Evolutionary conservation across 2,113 vertebrate species (phyloP).

Genomic region (Mus pahari): DNA sequence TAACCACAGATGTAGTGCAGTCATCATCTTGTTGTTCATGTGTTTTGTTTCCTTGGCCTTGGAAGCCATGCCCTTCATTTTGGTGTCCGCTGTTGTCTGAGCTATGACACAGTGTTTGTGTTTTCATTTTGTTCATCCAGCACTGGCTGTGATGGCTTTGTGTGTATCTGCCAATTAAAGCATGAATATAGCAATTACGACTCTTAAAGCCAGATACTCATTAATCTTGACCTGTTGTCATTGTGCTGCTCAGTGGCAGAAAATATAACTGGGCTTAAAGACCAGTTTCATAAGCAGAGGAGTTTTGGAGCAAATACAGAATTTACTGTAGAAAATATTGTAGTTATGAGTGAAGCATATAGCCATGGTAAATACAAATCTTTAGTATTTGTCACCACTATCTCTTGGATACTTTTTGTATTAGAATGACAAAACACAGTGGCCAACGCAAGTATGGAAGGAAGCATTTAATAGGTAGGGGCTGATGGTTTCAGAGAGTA

Average conservation of each 20-base stretch:
- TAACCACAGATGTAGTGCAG: neutral
- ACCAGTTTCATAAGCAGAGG: constrained; percentile 25
- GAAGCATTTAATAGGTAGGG: neutral
- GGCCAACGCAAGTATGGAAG: neutral
- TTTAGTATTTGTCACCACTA: neutral
- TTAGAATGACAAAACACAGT: neutral
- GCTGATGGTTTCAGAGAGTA: neutral
- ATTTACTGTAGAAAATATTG: neutral
- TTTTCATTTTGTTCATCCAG: neutral
- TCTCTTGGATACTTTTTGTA: neutral
- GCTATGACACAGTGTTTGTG: neutral
- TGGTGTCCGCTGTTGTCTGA: neutral
- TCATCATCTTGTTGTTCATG: neutral
- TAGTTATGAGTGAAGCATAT: neutral
- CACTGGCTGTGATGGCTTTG: neutral
- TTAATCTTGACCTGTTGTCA: constrained; percentile 4
- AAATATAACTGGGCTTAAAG: neutral
- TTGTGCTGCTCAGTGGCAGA: neutral
- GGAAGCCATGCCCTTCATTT: neutral
- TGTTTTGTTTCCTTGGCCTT: neutral
- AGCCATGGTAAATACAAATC: neutral
- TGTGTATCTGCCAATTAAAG: neutral
- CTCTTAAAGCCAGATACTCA: neutral
- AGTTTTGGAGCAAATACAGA: neutral
- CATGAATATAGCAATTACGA: neutral